Percentiles rank a stretch among this genome's conserved stretches.
Evolutionary conservation across 2,113 vertebrate species (phyloP).

Genomic region (Mungos mungo): DNA sequence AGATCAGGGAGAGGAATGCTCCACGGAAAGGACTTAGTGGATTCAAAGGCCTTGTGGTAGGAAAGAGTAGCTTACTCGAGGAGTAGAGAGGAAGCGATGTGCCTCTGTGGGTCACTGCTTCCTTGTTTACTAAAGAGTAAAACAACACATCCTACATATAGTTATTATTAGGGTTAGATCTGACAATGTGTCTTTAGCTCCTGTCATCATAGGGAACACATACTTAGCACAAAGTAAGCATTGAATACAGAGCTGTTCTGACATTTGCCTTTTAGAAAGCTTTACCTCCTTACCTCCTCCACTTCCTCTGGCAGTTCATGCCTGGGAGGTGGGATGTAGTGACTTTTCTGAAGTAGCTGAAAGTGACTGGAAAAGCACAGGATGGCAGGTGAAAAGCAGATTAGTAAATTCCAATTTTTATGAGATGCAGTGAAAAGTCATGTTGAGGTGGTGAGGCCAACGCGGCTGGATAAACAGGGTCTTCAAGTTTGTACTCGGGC

Average conservation of each 20-base stretch:
- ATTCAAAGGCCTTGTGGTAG: background rate
- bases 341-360: background rate
- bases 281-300: background rate
- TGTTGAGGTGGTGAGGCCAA: background rate
- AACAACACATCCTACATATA: rapidly evolving
- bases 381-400: background rate
- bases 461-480: background rate
- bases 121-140: background rate
- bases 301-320: background rate
- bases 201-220: rapidly evolving
- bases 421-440: background rate
- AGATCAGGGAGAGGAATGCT: background rate
- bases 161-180: background rate
- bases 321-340: background rate
- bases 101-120: background rate
- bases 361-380: background rate
- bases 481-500: background rate
- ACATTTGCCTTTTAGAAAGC: background rate
- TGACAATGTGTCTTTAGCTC: background rate
- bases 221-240: background rate
- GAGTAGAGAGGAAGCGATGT: background rate
- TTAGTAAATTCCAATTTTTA: background rate
- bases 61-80: background rate
- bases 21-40: background rate
- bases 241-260: background rate